These are phyloP conservation scores for Anolis carolinensis DNA, from an alignment of 2,113 vertebrate genomes.

Conservation along the genomic window DNA sequence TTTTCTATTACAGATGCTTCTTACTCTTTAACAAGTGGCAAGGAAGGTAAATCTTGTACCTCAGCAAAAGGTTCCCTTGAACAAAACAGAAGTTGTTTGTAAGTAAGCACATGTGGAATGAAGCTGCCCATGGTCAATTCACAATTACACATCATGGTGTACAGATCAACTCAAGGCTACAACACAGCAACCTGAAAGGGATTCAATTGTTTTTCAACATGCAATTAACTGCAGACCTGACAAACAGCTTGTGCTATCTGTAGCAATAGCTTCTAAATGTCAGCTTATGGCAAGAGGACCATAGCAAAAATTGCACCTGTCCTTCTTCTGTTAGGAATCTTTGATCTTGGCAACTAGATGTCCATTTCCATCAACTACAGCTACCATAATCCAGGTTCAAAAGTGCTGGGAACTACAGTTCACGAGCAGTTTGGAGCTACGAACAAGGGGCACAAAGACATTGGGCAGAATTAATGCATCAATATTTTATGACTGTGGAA, in stretches of 20 bases:
- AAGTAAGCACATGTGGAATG: background rate
- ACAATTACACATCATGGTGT: background rate
- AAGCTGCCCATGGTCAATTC: background rate
- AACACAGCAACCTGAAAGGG: background rate
- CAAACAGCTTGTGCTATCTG: background rate
- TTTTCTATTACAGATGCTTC: background rate
- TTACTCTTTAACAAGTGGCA: background rate
- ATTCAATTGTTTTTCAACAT: background rate
- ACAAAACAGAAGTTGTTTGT: background rate
- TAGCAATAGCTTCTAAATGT: background rate
- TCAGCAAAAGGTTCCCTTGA: background rate
- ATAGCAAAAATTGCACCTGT: background rate
- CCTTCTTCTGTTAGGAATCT: background rate
- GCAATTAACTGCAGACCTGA: background rate
- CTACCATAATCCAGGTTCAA: background rate
- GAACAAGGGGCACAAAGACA: background rate
- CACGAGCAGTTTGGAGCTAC: background rate
- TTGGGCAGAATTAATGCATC: too few species aligned
- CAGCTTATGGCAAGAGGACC: background rate
- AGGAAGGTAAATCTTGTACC: background rate
- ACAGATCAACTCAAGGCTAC: background rate
- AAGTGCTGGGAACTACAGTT: background rate
- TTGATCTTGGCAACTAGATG: background rate
- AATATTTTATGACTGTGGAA: background rate
- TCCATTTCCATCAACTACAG: background rate